Conservation (phyloP, 2,888 invertebrate genomes). For the Odontocolon sp. region DNA sequence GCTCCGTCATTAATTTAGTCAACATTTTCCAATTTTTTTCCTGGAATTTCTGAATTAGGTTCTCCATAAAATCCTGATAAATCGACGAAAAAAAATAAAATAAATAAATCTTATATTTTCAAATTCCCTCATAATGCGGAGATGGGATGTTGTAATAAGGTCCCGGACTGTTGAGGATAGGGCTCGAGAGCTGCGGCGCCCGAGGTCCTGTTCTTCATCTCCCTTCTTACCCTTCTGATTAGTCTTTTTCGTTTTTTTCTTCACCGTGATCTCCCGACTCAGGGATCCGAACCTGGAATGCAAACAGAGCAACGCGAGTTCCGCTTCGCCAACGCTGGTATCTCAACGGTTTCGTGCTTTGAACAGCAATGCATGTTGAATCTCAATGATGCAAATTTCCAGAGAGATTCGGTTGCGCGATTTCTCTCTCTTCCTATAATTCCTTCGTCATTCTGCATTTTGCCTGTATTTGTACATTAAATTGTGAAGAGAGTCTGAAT, state of each 20-base stretch:
- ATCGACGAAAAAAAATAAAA: background rate
- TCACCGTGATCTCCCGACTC: constrained; percentile 54
- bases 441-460: constrained; percentile 15
- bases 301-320: constrained; percentile 73
- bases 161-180: background rate
- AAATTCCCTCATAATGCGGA: background rate
- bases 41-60: too few relatives aligned
- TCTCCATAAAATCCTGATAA: too few relatives aligned
- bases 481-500: too few relatives aligned
- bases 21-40: too few relatives aligned
- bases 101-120: background rate
- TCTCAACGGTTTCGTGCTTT: background rate
- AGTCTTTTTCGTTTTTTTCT: constrained; percentile 35
- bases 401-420: background rate
- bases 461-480: constrained; percentile 26
- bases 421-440: background rate
- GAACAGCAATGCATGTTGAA: background rate
- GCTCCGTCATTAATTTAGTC: too few relatives aligned
- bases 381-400: constrained; percentile 56
- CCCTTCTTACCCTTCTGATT: background rate
- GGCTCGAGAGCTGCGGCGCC: constrained; percentile 37
- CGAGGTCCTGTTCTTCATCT: constrained; percentile 24
- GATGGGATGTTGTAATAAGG: constrained; percentile 30
- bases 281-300: constrained; percentile 67
- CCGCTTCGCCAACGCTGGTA: constrained; percentile 10